Conservation (phyloP, 2,113 vertebrate species). For the Chlamydotis undulata region DNA sequence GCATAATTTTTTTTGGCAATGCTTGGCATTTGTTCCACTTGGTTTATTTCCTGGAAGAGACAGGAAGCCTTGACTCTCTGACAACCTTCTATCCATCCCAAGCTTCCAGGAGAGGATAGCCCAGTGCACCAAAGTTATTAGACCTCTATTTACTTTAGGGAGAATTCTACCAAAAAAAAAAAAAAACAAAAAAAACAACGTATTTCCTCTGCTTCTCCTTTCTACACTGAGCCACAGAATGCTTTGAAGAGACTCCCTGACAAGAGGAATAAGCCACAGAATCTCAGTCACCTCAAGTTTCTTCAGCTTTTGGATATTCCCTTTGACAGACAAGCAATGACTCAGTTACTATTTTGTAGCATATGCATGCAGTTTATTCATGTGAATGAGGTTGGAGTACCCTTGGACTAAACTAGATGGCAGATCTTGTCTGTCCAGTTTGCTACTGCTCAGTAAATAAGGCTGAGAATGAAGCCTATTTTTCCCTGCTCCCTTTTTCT, state of each 20-base stretch:
- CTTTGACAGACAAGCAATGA: neutral
- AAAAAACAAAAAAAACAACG: neutral
- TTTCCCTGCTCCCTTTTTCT: neutral
- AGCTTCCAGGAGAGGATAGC: neutral
- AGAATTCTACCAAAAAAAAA: neutral
- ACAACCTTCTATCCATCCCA: neutral
- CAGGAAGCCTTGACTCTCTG: neutral
- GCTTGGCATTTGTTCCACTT: neutral
- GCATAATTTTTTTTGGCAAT: neutral
- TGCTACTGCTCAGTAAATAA: neutral
- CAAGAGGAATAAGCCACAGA: neutral
- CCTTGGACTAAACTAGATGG: neutral
- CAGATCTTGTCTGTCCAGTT: neutral
- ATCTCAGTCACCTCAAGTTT: neutral
- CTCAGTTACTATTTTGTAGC: neutral
- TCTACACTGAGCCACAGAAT: neutral
- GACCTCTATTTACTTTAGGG: neutral
- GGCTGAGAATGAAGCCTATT: neutral
- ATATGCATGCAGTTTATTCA: neutral
- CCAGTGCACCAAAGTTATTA: neutral
- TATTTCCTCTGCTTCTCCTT: neutral
- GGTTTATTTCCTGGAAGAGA: neutral
- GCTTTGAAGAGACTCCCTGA: neutral
- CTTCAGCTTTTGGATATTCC: neutral
- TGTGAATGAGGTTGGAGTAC: neutral